These are phyloP conservation scores for Nomada flava DNA, from an alignment of 2,888 invertebrate species.

Conservation along the genomic window DNA sequence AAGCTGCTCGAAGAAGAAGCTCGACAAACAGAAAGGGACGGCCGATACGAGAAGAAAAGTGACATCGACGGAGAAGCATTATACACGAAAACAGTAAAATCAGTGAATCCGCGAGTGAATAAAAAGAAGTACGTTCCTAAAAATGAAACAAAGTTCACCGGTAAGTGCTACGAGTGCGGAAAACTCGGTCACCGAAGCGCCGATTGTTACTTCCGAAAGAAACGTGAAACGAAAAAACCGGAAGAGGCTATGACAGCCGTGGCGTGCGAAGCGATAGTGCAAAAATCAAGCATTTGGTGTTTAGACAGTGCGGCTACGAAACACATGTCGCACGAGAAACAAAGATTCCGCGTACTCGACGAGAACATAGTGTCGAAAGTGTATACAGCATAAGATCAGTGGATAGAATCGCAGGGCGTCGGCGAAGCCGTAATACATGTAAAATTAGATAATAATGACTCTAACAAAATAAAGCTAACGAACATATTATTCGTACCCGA, in stretches of 20 bases:
- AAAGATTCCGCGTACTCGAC: background rate
- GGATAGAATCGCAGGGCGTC: background rate
- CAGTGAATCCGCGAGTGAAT: no score
- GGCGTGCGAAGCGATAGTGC: background rate
- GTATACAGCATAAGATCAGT: slow-evolving; percentile 18
- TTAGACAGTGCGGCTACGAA: slow-evolving; percentile 29
- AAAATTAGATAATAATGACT: no score
- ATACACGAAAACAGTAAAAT: background rate
- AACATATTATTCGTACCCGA: no score
- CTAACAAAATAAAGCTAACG: no score
- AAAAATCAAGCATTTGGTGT: background rate
- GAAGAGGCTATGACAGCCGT: slow-evolving; percentile 17
- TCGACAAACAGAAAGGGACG: background rate
- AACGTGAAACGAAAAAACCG: background rate
- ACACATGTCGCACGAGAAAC: background rate
- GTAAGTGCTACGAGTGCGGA: background rate
- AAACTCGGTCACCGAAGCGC: background rate
- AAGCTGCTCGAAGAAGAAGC: slow-evolving; percentile 6
- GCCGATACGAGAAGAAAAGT: background rate
- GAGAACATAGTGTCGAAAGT: background rate
- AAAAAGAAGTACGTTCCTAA: background rate
- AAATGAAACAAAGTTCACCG: background rate
- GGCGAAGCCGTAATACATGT: slow-evolving; percentile 29
- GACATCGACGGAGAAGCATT: no score
- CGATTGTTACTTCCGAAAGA: background rate